Evolutionary conservation across 2,797 vertebrate genomes (phyloP).

Genomic region (Leptatherina wallacei): DNA sequence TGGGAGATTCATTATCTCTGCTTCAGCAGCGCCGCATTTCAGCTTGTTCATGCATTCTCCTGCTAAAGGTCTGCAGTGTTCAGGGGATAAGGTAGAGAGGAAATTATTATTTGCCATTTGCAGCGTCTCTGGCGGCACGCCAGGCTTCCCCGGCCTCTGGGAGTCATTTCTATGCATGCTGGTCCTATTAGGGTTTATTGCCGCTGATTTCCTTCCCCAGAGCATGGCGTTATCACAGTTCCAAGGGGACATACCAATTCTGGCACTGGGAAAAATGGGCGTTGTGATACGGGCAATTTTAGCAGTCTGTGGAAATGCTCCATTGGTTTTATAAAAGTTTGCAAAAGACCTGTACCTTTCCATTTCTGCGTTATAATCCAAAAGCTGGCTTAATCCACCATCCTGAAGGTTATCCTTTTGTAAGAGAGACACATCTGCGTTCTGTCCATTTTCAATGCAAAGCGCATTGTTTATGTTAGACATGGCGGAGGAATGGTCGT

Average conservation of each 20-base stretch:
- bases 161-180: conserved; percentile 94
- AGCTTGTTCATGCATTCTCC: conserved; percentile 99
- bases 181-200: conserved; percentile 90
- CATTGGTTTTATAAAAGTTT: conserved; percentile 96
- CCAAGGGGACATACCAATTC: conserved; percentile 97
- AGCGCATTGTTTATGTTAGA: conserved; percentile 94
- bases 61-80: conserved; percentile 97
- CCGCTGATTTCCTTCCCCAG: conserved; percentile 89
- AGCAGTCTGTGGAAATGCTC: conserved; percentile 94
- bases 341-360: conserved; percentile 96
- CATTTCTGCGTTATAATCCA: conserved; percentile 98
- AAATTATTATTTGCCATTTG: conserved; percentile 98
- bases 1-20: conserved; percentile 98
- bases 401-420: conserved; percentile 96
- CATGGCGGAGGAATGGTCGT: conserved; percentile 75
- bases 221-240: conserved; percentile 97
- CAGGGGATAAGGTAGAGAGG: conserved; percentile 94
- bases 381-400: conserved; percentile 94
- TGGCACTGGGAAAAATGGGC: conserved; percentile 94
- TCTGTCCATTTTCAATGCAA: conserved; percentile 93
- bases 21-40: conserved; percentile 95
- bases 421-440: conserved; percentile 90
- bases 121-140: conserved; percentile 92
- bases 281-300: conserved; percentile 97
- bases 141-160: conserved; percentile 93